These are phyloP conservation scores for Venustoraphidia nigricollis DNA, from an alignment of 2,888 invertebrate species.

Conservation along the genomic window DNA sequence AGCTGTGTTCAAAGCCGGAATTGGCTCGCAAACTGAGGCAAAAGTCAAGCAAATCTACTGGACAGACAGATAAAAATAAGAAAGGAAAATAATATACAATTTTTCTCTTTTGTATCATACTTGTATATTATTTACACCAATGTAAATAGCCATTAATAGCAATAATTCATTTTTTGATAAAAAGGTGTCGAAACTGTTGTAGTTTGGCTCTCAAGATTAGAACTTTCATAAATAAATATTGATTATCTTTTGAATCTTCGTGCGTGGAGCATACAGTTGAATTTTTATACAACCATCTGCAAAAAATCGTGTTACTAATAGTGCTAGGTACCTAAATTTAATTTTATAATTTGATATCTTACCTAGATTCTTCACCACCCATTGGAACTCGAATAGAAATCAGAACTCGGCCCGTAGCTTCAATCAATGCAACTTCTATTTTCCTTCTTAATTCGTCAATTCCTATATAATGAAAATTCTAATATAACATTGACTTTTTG, in stretches of 20 bases:
- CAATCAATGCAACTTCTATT: constrained; percentile 34
- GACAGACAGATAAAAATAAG: too few relatives aligned
- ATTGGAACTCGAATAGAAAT: constrained; percentile 38
- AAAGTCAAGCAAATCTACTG: too few relatives aligned
- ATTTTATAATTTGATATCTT: constrained; percentile 1
- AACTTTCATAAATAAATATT: constrained; percentile 38
- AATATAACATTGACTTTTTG: background rate
- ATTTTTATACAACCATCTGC: constrained; percentile 49
- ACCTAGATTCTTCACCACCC: constrained; percentile 36
- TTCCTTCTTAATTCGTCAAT: constrained; percentile 26
- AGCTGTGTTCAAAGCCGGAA: too few relatives aligned
- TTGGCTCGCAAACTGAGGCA: too few relatives aligned
- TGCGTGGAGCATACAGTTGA: constrained; percentile 35
- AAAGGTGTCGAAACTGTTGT: constrained; percentile 29
- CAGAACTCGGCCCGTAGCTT: constrained; percentile 32
- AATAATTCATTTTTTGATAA: too few relatives aligned
- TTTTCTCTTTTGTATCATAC: too few relatives aligned
- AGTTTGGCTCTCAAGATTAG: constrained; percentile 37
- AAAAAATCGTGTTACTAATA: constrained; percentile 10
- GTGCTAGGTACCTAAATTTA: constrained; percentile 2
- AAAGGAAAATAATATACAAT: too few relatives aligned
- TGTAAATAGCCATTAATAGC: too few relatives aligned
- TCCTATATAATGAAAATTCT: constrained; percentile 20
- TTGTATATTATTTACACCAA: too few relatives aligned
- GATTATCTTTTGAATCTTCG: constrained; percentile 32